phyloP scores from a whole-genome alignment of 2,888 invertebrate species.

The Cephus runcator region DNA sequence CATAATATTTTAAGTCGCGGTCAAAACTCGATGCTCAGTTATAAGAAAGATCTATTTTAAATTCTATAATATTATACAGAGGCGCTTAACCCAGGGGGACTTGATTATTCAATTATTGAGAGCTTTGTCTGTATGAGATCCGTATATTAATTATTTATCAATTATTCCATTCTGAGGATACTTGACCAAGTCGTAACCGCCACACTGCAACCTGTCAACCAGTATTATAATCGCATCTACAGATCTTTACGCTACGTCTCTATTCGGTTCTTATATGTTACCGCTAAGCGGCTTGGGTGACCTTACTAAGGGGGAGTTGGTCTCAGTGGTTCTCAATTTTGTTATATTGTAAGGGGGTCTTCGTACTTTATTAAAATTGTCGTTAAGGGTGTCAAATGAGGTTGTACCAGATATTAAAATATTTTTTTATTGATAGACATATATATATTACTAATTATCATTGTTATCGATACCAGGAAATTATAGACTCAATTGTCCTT shows the following conservation, averaged over 20 bases:
- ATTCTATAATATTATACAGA: neutral
- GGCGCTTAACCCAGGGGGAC: neutral
- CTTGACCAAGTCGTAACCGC: conserved; percentile 33
- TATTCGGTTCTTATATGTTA: conserved; percentile 38
- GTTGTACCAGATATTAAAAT: neutral
- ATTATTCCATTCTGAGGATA: neutral
- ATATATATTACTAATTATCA: neutral
- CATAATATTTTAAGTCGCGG: conserved; percentile 1
- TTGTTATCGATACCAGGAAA: neutral
- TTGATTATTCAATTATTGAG: neutral
- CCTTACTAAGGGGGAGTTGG: conserved; percentile 49
- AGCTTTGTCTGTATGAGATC: neutral
- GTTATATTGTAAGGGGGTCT: neutral
- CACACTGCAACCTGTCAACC: conserved; percentile 39
- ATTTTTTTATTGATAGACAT: too few species aligned
- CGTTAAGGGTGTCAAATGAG: neutral
- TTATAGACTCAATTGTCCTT: neutral
- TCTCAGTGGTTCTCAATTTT: conserved; percentile 40
- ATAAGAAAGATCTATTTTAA: neutral
- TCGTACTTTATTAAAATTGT: neutral
- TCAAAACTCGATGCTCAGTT: neutral
- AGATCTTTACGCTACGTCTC: conserved; percentile 49
- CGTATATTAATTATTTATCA: neutral
- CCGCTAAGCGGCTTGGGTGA: conserved; percentile 43
- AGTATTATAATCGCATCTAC: conserved; percentile 44